Base-by-base conservation (phyloP, 2,888 invertebrate genomes). In the Charanyca ferruginea region DNA sequence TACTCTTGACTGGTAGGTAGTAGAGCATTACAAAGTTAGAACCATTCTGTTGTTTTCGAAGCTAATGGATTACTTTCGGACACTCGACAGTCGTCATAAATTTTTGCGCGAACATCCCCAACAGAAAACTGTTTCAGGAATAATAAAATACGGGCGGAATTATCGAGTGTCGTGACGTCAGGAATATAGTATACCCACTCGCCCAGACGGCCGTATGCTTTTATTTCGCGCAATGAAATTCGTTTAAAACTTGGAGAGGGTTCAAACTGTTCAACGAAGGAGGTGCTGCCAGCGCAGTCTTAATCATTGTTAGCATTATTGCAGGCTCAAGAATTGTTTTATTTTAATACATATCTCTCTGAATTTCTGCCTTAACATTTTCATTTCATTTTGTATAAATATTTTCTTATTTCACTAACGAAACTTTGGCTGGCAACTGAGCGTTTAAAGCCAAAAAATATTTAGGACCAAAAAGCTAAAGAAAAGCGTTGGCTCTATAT, bases 241-340 rank as follows among this genome's bases (percentile, higher is more conserved):
- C 90, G 88, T 89, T 93, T 92, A 90, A 92, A 90, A 92, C 85
- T 93, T 94, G 93, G 92, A 93, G 84, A 82, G 79, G 83, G 84
- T 92, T 94, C 93, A 93, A 90, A 85, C 79, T 76, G 81, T 87
- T 77, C 77, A 85, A 81, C 66, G 74, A 76, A 85, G 83, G 84
- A 81, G 83, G 81, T 86, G 88, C 89, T 87, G 88, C 90, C 87
- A 88, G 85, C 77, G 74, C 74, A 81, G 84, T 86, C 84, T 89
- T 89, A 87, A 91, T 91, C 87, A 89, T 89, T 90, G 89, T 90
- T 91, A 88, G 85, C 85, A 82, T 88, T 88, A 86, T 86, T 86
- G 81, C 77, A 77, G 76, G 70, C 77, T 79, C 73, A 77, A 83
- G 77, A 83, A 77, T 69, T 74, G 71, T 80, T 80, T 76, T 79